phyloP scores from a whole-genome alignment of 2,888 invertebrate species.

The Mesochorus sp. region DNA sequence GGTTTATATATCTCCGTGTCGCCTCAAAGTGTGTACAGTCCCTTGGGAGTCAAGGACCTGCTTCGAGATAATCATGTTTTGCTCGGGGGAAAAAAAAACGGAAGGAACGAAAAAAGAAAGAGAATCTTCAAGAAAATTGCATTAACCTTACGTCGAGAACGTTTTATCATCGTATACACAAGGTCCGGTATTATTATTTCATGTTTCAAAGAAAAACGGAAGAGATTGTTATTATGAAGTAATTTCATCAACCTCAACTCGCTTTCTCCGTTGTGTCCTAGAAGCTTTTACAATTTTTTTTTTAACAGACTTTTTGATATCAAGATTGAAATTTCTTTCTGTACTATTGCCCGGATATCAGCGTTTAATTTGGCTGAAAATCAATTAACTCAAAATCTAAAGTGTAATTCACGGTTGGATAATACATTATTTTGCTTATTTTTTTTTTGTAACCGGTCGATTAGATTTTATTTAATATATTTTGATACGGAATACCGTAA shows the following conservation, averaged over 20 bases:
- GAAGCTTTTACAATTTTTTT: neutral
- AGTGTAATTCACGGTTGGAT: no score
- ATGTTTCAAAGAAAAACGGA: conserved; percentile 17
- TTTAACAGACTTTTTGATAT: neutral
- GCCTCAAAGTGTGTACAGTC: conserved; percentile 52
- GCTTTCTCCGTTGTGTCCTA: neutral
- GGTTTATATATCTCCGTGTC: conserved; percentile 16
- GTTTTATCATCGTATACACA: conserved; percentile 44
- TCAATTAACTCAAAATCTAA: no score
- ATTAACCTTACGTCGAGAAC: conserved; percentile 54
- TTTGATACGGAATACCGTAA: no score
- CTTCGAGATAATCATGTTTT: conserved; percentile 59
- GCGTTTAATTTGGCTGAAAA: no score
- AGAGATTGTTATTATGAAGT: conserved; percentile 45
- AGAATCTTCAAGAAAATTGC: conserved; percentile 46
- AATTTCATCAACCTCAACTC: conserved; percentile 36
- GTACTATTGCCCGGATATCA: no score
- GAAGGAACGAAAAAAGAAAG: conserved; percentile 3
- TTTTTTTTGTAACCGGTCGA: no score
- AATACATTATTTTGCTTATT: no score
- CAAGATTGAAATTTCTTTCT: no score
- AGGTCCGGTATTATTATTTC: conserved; percentile 44
- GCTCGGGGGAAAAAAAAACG: neutral
- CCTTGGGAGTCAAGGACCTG: conserved; percentile 53
- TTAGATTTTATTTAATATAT: no score